Evolutionary conservation across 2,113 vertebrate species (phyloP), one percentile per base, ranked within the genome.

Genomic region (Crocuta crocuta): DNA sequence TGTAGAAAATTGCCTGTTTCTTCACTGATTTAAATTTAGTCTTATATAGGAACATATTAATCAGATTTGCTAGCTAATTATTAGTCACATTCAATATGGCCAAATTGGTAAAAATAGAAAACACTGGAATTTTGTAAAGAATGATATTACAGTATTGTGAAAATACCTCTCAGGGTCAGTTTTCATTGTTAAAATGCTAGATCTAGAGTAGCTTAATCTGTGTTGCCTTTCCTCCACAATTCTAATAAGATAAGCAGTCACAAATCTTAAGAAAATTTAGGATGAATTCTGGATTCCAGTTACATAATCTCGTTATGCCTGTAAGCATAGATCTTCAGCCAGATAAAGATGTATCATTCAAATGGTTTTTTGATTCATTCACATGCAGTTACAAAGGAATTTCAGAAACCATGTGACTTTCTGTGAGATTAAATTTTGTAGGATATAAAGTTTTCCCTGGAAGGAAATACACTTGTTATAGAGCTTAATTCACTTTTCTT

Each of bases 261-360:
- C 39, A 81, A 33, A 45, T 65, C 26, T 96, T 96, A 95, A 84
- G 73, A 97, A 81, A 94, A 79, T 65, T 94, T 73, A 61, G 55
- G 4, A 79, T 93, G 21, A 4, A 95, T 96, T 90, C 61, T 97
- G 45, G 81, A 95, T 97, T 97, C 89, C 45, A 89, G 21, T 19
- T 61, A 92, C 61, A 70, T 98, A 89, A 94, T 94, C 70, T 81
- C 87, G 66, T 96, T 96, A 94, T 70, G 35, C 11, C 1, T 7
- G 13, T 19, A 73, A 81, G 55, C 31, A 70, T 66, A 71, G 66
- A 89, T 78, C 43, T 83, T 78, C 26, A 91, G 19, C 13, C 83
- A 58, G 33, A 43, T 48, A 74, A 96, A 91, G 97, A 0, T 95
- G 23, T 21, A 58, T 83, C 23, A 43, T 74, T 91, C 55, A 92